Base-by-base conservation (phyloP, 2,888 invertebrate species). In the Ashinkailepas kermadecensis region DNA sequence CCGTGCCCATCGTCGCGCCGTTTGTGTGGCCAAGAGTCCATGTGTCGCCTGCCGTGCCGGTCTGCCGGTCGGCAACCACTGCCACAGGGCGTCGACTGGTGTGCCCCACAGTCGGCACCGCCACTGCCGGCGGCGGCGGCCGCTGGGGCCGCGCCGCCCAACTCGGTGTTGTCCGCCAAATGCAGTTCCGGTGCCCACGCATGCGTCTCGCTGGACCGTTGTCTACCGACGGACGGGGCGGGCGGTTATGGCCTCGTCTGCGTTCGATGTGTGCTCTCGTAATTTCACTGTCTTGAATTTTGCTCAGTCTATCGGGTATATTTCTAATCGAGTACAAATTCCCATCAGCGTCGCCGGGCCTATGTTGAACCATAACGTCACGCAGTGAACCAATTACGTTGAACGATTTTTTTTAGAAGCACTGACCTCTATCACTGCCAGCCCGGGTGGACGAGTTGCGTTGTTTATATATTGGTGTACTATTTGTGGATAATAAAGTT, bases 401-500 rank as follows among this genome's bases (percentile, higher is more conserved):
- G n/a, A 13, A 18, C 21, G 62, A 13, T 67, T 23, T 11, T 25
- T 25, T 67, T 67, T 67, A 67, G 25, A n/a, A 3, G 25, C 25
- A 67, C 25, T 67, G 67, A 67, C 67, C 67, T 67, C 67, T 67
- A 67, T n/a, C 67, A 67, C 67, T 67, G 67, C 67, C 67, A 67
- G 25, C 13, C 67, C 9, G 25, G 6, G 25, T 25, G n/a, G 10
- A 25, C 67, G 67, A 11, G 25, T 25, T 67, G 25, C 25, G 67
- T 67, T 67, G 67, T 67, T 67, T 67, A 67, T 67, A 67, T 67
- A 67, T 67, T 67, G 67, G 25, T 67, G 67, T 67, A 67, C 65
- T 23, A 23, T 65, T 65, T 65, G 65, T 65, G 65, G 65, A 67
- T 67, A 67, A 67, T 67, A 67, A 67, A 67, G 67, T 67, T 62